Evolutionary conservation across 2,888 invertebrate genomes (phyloP).

Genomic region (Notodonta ziczac): DNA sequence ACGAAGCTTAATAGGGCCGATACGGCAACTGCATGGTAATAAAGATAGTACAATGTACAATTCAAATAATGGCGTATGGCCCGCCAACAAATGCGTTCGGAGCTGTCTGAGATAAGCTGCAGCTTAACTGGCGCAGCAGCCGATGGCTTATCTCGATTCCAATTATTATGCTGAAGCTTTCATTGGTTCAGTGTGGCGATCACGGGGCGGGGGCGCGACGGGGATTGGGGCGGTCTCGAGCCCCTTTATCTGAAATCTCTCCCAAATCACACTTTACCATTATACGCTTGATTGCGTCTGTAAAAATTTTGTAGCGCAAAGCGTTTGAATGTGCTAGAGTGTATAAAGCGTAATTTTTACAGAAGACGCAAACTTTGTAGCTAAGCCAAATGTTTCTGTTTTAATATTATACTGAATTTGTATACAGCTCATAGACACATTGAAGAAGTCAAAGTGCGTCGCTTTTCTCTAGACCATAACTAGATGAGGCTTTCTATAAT

Average conservation of each 20-base stretch:
- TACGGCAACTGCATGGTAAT: conserved; percentile 62
- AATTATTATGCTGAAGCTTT: conserved; percentile 80
- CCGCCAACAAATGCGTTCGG: conserved; percentile 71
- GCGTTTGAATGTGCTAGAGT: too few relatives aligned
- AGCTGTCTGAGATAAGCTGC: conserved; percentile 74
- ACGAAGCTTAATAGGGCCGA: conserved; percentile 58
- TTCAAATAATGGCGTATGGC: conserved; percentile 69
- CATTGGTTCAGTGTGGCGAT: conserved; percentile 70
- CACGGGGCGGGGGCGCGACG: conserved; percentile 52
- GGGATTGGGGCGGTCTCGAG: conserved; percentile 71
- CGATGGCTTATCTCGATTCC: conserved; percentile 82
- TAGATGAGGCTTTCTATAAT: too few relatives aligned
- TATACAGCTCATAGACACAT: too few relatives aligned
- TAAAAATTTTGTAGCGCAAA: conserved; percentile 37
- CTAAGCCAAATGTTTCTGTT: too few relatives aligned
- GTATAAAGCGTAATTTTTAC: too few relatives aligned
- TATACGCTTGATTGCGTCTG: conserved; percentile 64
- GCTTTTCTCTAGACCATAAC: too few relatives aligned
- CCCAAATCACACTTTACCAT: conserved; percentile 70
- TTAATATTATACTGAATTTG: too few relatives aligned
- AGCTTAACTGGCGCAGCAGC: conserved; percentile 76
- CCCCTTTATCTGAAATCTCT: conserved; percentile 74
- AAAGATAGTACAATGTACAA: conserved; percentile 66
- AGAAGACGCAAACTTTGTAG: too few relatives aligned
- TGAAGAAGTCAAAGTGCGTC: too few relatives aligned